phyloP scores from a whole-genome alignment of 2,888 invertebrate genomes.

The Uropetala carovei region DNA sequence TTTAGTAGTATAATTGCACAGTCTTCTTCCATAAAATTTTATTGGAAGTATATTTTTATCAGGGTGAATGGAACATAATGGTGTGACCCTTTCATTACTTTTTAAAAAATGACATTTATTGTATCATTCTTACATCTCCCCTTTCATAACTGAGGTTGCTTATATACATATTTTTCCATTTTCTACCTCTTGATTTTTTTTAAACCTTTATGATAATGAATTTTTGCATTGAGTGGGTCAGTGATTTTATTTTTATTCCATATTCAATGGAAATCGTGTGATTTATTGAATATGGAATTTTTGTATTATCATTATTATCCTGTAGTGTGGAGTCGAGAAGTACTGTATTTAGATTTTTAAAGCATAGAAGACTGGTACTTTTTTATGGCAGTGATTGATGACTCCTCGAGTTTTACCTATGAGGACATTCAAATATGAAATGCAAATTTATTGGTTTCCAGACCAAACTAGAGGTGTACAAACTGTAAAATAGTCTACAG shows the following conservation, averaged over 20 bases:
- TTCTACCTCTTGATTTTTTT: not conserved
- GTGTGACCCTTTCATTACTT: not conserved
- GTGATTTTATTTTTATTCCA: not conserved
- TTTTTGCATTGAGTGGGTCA: not conserved
- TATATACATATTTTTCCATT: not conserved
- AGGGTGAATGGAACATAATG: conserved; percentile 15
- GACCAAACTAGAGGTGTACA: conserved; percentile 11
- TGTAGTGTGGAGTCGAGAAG: not conserved
- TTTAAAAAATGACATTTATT: not conserved
- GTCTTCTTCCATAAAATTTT: conserved; percentile 27
- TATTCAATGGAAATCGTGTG: not conserved
- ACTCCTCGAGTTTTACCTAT: not conserved
- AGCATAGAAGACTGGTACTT: not conserved
- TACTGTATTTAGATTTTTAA: not conserved
- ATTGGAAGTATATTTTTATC: conserved; percentile 18
- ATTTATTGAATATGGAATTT: not conserved
- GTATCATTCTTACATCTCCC: not conserved
- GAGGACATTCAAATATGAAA: not conserved
- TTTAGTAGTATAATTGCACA: conserved; percentile 25
- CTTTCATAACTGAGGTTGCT: not conserved
- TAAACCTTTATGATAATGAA: no score
- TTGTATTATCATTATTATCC: not conserved
- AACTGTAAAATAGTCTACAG: conserved; percentile 37
- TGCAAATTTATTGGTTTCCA: not conserved
- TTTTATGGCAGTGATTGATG: not conserved